A percentile compares a stretch with the other conserved stretches of the same genome.
Conservation (phyloP, 2,888 invertebrate genomes). For the Drosophila kokeensis region DNA sequence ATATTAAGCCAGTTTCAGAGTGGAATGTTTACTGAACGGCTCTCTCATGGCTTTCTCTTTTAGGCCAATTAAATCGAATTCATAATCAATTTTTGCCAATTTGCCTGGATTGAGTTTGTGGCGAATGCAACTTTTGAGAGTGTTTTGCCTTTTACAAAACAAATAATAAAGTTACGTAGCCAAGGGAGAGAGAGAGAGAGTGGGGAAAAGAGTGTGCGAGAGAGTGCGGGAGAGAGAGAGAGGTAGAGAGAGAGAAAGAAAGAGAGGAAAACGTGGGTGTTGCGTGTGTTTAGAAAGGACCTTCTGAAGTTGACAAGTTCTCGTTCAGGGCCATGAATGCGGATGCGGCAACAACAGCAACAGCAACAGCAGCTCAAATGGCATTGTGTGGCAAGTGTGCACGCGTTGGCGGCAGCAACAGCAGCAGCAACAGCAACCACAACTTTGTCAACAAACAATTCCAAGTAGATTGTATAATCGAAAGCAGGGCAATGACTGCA, state of each 20-base stretch:
- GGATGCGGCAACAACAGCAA: conserved; percentile 36
- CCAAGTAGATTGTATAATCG: conserved; percentile 59
- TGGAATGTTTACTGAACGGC: background rate
- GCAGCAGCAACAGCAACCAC: conserved; percentile 25
- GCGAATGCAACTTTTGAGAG: background rate
- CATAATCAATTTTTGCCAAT: conserved; percentile 5
- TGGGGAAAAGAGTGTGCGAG: background rate
- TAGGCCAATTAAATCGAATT: conserved; percentile 1
- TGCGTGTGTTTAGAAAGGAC: conserved; percentile 16
- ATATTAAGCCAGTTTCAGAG: background rate
- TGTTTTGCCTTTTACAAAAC: background rate
- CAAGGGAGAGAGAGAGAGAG: background rate
- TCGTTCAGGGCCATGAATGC: conserved; percentile 66
- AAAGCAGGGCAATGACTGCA: conserved; percentile 39
- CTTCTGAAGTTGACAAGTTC: conserved; percentile 68
- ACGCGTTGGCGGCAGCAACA: conserved; percentile 50
- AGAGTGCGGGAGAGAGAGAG: background rate
- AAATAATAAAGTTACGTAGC: conserved; percentile 1
- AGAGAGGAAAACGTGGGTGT: background rate
- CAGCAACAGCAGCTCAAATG: conserved; percentile 30
- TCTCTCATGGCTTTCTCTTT: background rate
- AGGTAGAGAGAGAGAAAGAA: too few relatives aligned
- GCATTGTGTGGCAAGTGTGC: conserved; percentile 46
- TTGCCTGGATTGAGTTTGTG: background rate
- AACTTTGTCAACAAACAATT: conserved; percentile 4